Evolutionary conservation across 2,888 invertebrate genomes (phyloP).

Genomic region (Tipula helvola): DNA sequence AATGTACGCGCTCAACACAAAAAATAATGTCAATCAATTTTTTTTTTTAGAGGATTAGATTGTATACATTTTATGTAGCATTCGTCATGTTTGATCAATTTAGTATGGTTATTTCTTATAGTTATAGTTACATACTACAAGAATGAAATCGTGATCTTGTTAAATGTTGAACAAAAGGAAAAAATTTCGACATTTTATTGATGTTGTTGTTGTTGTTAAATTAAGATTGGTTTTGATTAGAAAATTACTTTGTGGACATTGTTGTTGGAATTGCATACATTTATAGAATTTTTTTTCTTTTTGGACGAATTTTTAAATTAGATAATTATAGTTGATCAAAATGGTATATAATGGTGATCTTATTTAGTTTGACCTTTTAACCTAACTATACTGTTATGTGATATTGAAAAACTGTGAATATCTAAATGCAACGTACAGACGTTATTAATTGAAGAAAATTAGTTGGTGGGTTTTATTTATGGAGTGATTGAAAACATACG

Average conservation of each 20-base stretch:
- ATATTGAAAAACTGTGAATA: neutral
- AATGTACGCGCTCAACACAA: neutral
- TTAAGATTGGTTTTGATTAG: neutral
- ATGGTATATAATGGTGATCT: neutral
- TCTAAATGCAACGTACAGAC: neutral
- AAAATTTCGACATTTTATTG: neutral
- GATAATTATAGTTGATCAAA: neutral
- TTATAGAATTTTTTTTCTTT: neutral
- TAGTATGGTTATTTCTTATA: neutral
- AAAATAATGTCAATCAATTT: neutral
- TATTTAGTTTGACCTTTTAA: neutral
- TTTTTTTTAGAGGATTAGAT: neutral
- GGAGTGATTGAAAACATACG: neutral
- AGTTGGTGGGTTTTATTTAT: neutral
- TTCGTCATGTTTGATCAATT: neutral
- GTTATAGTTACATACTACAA: neutral
- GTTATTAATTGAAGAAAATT: neutral
- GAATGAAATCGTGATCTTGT: neutral
- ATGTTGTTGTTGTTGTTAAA: neutral
- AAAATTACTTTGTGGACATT: neutral
- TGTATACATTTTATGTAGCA: neutral
- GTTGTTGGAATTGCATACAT: neutral
- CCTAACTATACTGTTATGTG: neutral
- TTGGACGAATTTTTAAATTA: neutral
- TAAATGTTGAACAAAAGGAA: neutral